Conservation (phyloP, 1,140 invertebrate genomes). For the Argopecten irradians region DNA sequence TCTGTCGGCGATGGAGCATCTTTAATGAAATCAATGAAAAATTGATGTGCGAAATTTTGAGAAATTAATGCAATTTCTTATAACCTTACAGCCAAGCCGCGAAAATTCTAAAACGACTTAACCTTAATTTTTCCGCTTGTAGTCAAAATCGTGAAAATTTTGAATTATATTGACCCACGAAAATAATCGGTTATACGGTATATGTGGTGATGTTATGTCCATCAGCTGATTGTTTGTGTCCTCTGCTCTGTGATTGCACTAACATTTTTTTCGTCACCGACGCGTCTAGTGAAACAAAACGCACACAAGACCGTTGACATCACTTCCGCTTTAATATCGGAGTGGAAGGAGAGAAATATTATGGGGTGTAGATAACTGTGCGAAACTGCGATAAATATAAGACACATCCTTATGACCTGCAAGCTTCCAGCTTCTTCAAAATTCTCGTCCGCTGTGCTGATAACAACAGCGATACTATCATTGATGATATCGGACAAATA, state of each 20-base stretch:
- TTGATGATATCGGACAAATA: conserved; percentile 25
- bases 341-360: background rate
- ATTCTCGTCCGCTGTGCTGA: background rate
- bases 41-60: too few relatives aligned
- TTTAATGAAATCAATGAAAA: too few relatives aligned
- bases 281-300: background rate
- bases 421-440: background rate
- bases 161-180: too few relatives aligned
- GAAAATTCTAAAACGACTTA: too few relatives aligned
- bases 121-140: too few relatives aligned
- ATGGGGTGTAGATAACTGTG: background rate
- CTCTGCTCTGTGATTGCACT: background rate
- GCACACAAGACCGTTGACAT: background rate
- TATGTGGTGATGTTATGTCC: too few relatives aligned
- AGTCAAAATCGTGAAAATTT: too few relatives aligned
- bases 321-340: background rate
- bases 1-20: too few relatives aligned
- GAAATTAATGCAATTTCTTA: too few relatives aligned
- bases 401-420: background rate
- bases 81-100: too few relatives aligned
- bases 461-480: background rate
- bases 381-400: background rate
- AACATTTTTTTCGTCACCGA: background rate
- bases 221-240: background rate
- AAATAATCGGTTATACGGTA: too few relatives aligned